Conservation (phyloP, 2,888 invertebrate species). For the Phalangium opilio region DNA sequence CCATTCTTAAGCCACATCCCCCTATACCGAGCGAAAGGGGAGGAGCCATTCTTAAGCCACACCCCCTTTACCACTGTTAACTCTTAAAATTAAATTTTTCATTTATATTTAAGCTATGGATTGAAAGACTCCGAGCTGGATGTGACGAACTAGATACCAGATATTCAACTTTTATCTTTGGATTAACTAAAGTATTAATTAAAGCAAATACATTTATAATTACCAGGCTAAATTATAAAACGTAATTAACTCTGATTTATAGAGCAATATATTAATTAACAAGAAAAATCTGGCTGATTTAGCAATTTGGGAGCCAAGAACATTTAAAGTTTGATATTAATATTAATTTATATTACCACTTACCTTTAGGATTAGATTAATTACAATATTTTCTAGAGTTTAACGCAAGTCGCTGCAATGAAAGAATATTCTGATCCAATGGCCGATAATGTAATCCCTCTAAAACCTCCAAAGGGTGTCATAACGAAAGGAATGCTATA, state of each 20-base stretch:
- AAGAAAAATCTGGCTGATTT: slow-evolving; percentile 27
- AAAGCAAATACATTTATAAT: no score
- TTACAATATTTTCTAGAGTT: slow-evolving; percentile 8
- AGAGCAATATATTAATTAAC: slow-evolving; percentile 28
- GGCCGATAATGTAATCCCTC: slow-evolving; percentile 4
- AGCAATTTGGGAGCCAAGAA: slow-evolving; percentile 32
- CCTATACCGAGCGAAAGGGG: no score
- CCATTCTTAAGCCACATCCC: no score
- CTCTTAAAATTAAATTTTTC: no score
- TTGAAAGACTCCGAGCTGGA: slow-evolving; percentile 26
- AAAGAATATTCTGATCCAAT: slow-evolving; percentile 9
- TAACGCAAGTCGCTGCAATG: slow-evolving; percentile 15
- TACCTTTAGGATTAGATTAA: neutral
- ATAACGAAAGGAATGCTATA: slow-evolving; percentile 20
- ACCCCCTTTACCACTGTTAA: no score
- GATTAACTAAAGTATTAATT: slow-evolving; percentile 26
- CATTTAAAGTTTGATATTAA: slow-evolving; percentile 27
- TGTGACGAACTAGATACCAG: slow-evolving; percentile 28
- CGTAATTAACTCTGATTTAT: slow-evolving; percentile 14
- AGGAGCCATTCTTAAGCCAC: no score
- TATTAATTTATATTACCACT: neutral
- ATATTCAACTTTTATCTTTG: slow-evolving; percentile 24
- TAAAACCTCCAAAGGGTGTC: slow-evolving; percentile 9
- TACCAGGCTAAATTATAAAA: no score
- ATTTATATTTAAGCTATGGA: slow-evolving; percentile 23